A percentile compares a stretch with the other conserved stretches of the same genome.
These are phyloP conservation scores for Drosophila neocordata DNA, from an alignment of 1,140 invertebrate genomes.

Conservation along the genomic window DNA sequence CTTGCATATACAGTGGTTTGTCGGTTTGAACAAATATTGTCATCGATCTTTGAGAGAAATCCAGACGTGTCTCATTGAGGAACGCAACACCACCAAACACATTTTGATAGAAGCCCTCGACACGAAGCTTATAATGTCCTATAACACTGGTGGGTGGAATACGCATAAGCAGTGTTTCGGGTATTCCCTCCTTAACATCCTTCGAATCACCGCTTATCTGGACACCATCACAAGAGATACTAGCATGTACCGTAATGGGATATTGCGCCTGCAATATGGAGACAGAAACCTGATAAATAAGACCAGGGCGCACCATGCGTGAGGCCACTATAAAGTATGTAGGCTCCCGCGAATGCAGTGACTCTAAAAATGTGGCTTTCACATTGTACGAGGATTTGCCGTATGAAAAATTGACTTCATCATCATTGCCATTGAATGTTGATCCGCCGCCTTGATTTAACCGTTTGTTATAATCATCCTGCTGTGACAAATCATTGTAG, in stretches of 20 bases:
- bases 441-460: conserved; percentile 9
- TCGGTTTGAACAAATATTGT: conserved; percentile 98
- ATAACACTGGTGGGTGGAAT: conserved; percentile 91
- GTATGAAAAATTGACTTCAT: conserved; percentile 59
- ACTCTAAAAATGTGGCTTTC: conserved; percentile 69
- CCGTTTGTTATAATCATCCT: conserved; percentile 63
- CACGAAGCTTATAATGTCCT: conserved; percentile 92
- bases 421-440: conserved; percentile 14
- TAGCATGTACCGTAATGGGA: conserved; percentile 91
- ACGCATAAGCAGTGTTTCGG: conserved; percentile 92
- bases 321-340: conserved; percentile 95
- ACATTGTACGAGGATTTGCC: conserved; percentile 73
- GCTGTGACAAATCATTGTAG: conserved; percentile 59
- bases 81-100: conserved; percentile 93
- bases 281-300: conserved; percentile 92
- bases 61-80: conserved; percentile 90
- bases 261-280: conserved; percentile 89
- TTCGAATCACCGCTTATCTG: conserved; percentile 91
- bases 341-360: conserved; percentile 67
- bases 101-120: conserved; percentile 94
- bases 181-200: conserved; percentile 90
- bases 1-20: conserved; percentile 97
- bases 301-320: conserved; percentile 92
- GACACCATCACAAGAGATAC: conserved; percentile 93
- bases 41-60: conserved; percentile 94